Conservation (phyloP, 2,113 vertebrate genomes). For the Antidorcas marsupialis region DNA sequence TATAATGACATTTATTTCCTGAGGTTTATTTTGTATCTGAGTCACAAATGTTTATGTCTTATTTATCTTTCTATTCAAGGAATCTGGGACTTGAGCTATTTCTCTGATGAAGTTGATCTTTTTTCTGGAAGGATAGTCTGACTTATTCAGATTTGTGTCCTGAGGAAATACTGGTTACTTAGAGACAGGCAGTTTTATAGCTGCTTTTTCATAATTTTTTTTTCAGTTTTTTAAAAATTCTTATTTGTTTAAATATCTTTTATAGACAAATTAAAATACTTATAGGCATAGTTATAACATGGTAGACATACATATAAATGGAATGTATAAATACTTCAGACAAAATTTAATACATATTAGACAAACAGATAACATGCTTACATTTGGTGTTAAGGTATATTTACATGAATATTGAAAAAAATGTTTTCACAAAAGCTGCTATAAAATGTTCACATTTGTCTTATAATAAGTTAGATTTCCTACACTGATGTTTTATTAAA, state of each 20-base stretch:
- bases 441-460: slow-evolving; percentile 57
- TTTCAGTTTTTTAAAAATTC: slow-evolving; percentile 37
- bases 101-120: background rate
- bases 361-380: background rate
- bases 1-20: background rate
- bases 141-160: background rate
- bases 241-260: slow-evolving; percentile 65
- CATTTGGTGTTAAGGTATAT: slow-evolving; percentile 29
- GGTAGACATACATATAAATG: slow-evolving; percentile 64
- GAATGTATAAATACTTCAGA: slow-evolving; percentile 62
- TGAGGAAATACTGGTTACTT: background rate
- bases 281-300: slow-evolving; percentile 52
- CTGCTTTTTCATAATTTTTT: background rate
- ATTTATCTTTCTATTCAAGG: background rate
- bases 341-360: slow-evolving; percentile 37
- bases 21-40: background rate
- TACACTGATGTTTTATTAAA: slow-evolving; percentile 30
- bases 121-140: background rate
- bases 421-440: slow-evolving; percentile 12
- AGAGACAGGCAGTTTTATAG: background rate
- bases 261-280: slow-evolving; percentile 50
- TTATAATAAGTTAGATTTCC: slow-evolving; percentile 26
- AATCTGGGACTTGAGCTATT: background rate
- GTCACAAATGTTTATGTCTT: background rate
- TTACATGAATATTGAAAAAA: slow-evolving; percentile 22